Conservation (phyloP, 2,113 vertebrate genomes). For the Chunga burmeisteri region DNA sequence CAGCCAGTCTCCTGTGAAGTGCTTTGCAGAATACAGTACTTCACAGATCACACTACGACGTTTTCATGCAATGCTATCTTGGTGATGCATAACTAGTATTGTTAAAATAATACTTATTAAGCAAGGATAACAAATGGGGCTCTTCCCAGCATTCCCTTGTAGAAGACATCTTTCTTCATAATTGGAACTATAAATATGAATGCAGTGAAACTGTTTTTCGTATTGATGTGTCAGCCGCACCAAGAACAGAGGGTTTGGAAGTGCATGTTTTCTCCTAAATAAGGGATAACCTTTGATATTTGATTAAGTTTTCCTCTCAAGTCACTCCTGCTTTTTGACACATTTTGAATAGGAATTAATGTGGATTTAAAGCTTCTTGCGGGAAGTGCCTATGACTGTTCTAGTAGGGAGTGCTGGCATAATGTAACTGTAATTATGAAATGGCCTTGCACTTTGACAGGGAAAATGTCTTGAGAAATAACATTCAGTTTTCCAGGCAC, state of each 20-base stretch:
- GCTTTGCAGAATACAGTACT: not conserved
- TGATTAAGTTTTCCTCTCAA: not conserved
- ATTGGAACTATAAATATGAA: slow-evolving; percentile 53
- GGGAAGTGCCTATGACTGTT: not conserved
- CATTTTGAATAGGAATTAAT: slow-evolving; percentile 18
- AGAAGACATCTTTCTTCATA: slow-evolving; percentile 23
- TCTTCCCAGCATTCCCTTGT: slow-evolving; percentile 1
- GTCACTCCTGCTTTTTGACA: slow-evolving; percentile 7
- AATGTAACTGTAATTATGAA: slow-evolving; percentile 24
- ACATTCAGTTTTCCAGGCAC: not conserved
- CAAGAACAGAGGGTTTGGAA: not conserved
- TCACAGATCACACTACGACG: not conserved
- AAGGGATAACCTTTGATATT: not conserved
- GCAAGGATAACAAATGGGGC: not conserved
- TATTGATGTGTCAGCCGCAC: not conserved
- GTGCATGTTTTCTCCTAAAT: not conserved
- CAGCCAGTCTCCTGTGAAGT: not conserved
- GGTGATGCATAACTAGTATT: not conserved
- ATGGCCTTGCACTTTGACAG: not conserved
- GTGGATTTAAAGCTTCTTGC: not conserved
- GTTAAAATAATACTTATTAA: slow-evolving; percentile 43
- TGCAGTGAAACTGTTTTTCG: not conserved
- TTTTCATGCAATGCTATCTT: not conserved
- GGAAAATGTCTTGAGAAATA: slow-evolving; percentile 9
- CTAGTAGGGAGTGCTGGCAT: not conserved